A percentile compares a stretch with the other conserved stretches of the same genome.
Conservation (phyloP, 2,888 invertebrate genomes). For the Cyrtodaria siliqua region DNA sequence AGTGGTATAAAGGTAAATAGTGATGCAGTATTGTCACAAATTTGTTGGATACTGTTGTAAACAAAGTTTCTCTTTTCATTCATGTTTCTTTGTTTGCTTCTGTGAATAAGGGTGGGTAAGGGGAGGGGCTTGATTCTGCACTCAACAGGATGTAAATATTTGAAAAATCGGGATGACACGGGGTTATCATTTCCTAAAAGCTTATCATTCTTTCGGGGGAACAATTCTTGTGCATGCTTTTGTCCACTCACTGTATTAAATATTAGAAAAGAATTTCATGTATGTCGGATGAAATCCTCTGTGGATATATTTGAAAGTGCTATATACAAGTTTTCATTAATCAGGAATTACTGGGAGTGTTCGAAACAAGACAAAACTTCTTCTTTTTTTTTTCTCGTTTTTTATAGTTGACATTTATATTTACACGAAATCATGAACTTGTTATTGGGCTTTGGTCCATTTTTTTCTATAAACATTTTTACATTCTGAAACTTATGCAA, state of each 20-base stretch:
- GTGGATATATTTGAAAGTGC: constrained; percentile 3
- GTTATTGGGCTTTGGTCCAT: constrained; percentile 9
- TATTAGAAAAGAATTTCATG: no score
- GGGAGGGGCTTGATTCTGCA: not conserved
- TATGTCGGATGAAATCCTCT: no score
- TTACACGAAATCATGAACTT: constrained; percentile 15
- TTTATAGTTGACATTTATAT: constrained; percentile 19
- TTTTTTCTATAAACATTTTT: constrained; percentile 20
- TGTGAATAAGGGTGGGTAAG: not conserved
- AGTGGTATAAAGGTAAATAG: no score
- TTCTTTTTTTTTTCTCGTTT: not conserved
- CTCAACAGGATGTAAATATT: constrained; percentile 7
- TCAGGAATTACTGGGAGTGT: constrained; percentile 2
- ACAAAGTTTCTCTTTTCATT: not conserved
- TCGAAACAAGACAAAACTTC: not conserved
- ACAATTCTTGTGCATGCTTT: constrained; percentile 4
- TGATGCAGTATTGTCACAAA: no score
- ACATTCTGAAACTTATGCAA: constrained; percentile 30
- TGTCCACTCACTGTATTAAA: not conserved
- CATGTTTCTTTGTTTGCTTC: not conserved
- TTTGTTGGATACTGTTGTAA: not conserved
- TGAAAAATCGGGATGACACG: not conserved
- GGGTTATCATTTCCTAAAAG: not conserved
- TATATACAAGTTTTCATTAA: not conserved
- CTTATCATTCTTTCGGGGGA: not conserved